phyloP scores from a whole-genome alignment of 2,797 vertebrate genomes.

The Discoglossus pictus region DNA sequence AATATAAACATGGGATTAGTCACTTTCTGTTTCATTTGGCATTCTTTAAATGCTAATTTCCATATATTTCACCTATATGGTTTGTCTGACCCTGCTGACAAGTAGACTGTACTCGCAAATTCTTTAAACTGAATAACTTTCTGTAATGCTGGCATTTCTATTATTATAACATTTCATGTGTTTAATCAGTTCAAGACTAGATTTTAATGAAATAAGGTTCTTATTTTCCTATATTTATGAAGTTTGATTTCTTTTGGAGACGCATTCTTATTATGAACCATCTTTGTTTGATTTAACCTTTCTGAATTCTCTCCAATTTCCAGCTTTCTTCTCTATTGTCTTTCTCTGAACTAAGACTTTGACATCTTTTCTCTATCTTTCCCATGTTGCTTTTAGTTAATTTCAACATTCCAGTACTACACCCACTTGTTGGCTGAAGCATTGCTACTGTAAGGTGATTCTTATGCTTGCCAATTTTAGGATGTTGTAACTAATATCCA shows the following conservation, averaged over 20 bases:
- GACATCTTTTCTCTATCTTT: conserved; percentile 60
- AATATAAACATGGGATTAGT: too few relatives aligned
- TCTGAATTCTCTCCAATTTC: conserved; percentile 36
- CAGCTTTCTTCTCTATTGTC: conserved; percentile 25
- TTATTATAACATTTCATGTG: conserved; percentile 3
- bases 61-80: too few relatives aligned
- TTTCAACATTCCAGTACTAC: conserved; percentile 81
- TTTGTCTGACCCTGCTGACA: too few relatives aligned
- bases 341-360: conserved; percentile 59
- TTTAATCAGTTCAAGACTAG: conserved; percentile 5
- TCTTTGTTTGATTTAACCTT: conserved; percentile 6
- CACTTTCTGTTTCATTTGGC: too few relatives aligned
- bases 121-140: too few relatives aligned
- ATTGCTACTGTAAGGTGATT: conserved; percentile 83
- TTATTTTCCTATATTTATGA: conserved; percentile 30
- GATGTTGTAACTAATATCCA: conserved; percentile 63
- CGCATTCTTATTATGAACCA: conserved; percentile 37
- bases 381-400: conserved; percentile 73
- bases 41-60: too few relatives aligned
- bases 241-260: conserved; percentile 5
- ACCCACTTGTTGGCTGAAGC: conserved; percentile 80
- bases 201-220: conserved; percentile 39
- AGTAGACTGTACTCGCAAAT: too few relatives aligned
- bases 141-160: too few relatives aligned
- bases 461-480: conserved; percentile 69